These are phyloP conservation scores for Physeter macrocephalus DNA, from an alignment of 2,113 vertebrate genomes.

Conservation along the genomic window DNA sequence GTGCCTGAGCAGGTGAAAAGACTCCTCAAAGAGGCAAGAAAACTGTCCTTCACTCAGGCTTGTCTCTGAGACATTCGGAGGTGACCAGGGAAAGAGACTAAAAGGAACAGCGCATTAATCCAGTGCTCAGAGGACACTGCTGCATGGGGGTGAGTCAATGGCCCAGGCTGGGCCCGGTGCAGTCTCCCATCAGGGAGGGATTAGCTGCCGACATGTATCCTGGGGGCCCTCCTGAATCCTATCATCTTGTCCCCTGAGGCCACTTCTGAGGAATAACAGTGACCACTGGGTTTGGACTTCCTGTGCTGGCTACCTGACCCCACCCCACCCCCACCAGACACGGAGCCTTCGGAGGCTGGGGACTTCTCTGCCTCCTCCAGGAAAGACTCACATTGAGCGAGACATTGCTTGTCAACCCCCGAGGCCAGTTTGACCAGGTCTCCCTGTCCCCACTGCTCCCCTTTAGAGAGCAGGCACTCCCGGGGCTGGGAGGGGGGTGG, in stretches of 20 bases:
- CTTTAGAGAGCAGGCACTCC: not conserved
- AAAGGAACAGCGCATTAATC: fast-evolving
- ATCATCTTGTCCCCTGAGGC: not conserved
- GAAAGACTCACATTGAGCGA: not conserved
- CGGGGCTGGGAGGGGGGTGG: fast-evolving
- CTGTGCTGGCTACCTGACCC: not conserved
- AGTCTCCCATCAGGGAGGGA: fast-evolving
- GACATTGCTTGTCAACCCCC: fast-evolving
- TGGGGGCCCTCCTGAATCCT: not conserved
- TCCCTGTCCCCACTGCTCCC: not conserved
- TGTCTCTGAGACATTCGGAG: not conserved
- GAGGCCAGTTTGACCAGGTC: not conserved
- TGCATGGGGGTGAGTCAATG: no score
- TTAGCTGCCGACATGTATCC: not conserved
- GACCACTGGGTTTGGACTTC: no score
- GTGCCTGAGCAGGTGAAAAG: not conserved
- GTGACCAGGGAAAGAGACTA: not conserved
- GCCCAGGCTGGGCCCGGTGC: not conserved
- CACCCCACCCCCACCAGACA: not conserved
- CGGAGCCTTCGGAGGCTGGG: not conserved
- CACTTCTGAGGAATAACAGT: not conserved
- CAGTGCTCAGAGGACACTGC: not conserved
- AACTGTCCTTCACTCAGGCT: not conserved
- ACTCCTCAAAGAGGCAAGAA: not conserved
- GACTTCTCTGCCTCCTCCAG: not conserved